These are phyloP conservation scores for Taphrorychus bicolor DNA, from an alignment of 2,888 invertebrate genomes.

Conservation along the genomic window DNA sequence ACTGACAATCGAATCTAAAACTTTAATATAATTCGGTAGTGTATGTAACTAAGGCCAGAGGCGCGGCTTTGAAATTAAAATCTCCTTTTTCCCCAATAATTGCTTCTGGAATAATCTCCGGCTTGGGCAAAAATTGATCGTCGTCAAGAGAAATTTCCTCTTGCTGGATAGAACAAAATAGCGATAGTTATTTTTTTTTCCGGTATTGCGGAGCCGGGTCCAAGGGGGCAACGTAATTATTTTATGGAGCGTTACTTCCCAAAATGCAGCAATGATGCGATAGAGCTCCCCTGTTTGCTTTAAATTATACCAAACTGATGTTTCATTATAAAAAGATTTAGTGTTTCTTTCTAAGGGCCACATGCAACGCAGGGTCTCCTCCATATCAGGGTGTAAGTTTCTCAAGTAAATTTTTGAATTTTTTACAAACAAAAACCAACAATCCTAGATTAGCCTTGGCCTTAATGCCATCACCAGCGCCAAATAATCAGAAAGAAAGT, in stretches of 20 bases:
- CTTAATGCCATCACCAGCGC: too few species aligned
- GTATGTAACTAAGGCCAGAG: constrained; percentile 15
- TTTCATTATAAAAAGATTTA: constrained; percentile 40
- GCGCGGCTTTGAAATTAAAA: too few species aligned
- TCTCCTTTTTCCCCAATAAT: too few species aligned
- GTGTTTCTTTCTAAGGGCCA: constrained; percentile 17
- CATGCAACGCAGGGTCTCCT: too few species aligned
- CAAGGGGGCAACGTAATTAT: constrained; percentile 36
- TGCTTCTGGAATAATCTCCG: too few species aligned
- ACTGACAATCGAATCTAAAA: constrained; percentile 39
- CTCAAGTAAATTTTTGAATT: too few species aligned
- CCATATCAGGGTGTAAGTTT: too few species aligned
- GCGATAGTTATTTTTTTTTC: constrained; percentile 38
- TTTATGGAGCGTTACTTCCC: constrained; percentile 41
- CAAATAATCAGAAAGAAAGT: too few species aligned
- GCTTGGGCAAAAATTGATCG: not conserved
- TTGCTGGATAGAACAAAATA: constrained; percentile 48
- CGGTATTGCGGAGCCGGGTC: constrained; percentile 21
- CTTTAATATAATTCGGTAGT: constrained; percentile 31
- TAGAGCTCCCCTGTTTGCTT: constrained; percentile 36
- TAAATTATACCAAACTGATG: constrained; percentile 37
- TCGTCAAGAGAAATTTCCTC: not conserved
- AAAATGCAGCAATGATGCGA: constrained; percentile 27
- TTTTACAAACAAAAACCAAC: too few species aligned
- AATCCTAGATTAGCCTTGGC: too few species aligned